These are phyloP conservation scores for Sylvia atricapilla DNA, from an alignment of 2,113 vertebrate species.

Conservation along the genomic window DNA sequence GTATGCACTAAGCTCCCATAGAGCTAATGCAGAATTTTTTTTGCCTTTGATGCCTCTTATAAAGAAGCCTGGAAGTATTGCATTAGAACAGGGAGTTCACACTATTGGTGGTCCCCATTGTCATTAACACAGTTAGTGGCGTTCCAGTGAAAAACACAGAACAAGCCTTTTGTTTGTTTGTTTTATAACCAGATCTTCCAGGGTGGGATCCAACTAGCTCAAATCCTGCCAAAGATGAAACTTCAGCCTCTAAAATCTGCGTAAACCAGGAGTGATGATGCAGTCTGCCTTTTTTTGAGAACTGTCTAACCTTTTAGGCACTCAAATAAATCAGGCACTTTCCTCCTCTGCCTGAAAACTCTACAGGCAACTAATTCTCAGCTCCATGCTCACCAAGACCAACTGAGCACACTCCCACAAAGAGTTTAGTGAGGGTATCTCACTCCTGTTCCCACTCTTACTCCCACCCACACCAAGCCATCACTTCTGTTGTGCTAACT, in stretches of 20 bases:
- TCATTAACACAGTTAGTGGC: constrained; percentile 53
- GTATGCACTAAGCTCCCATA: constrained; percentile 43
- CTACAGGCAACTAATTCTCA: not conserved
- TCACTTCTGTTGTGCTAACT: not conserved
- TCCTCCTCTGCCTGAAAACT: not conserved
- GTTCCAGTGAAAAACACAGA: constrained; percentile 56
- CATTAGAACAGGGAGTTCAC: constrained; percentile 63
- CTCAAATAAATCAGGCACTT: not conserved
- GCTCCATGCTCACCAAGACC: not conserved
- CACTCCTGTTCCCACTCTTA: not conserved
- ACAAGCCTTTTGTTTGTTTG: constrained; percentile 52
- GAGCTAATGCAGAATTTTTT: constrained; percentile 49
- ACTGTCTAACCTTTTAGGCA: not conserved
- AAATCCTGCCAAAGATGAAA: not conserved
- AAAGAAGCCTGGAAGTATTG: constrained; percentile 61
- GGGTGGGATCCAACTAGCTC: constrained; percentile 7
- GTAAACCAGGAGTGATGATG: not conserved
- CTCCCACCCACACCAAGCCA: not conserved
- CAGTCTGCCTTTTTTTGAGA: not conserved
- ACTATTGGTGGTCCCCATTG: constrained; percentile 50
- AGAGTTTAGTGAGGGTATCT: not conserved
- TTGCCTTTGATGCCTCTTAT: constrained; percentile 38
- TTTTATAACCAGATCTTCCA: constrained; percentile 48
- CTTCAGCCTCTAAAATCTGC: not conserved
- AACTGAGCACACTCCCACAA: not conserved